phyloP scores from a whole-genome alignment of 2,888 invertebrate species.

The Anagyrus pseudococci region DNA sequence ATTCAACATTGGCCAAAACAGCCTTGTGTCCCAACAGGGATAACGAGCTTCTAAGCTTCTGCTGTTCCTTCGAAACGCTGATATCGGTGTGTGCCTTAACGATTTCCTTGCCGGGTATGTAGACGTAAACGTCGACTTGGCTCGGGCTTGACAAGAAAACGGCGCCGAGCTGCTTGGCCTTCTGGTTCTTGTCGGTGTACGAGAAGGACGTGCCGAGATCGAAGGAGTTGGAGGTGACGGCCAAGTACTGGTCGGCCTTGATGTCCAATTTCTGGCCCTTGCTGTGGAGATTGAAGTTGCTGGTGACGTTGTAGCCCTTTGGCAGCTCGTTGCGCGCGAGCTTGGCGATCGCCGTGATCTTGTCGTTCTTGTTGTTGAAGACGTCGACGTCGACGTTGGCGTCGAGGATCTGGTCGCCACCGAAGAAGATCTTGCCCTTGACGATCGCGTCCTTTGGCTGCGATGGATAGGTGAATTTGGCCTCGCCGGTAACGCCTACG shows the following conservation, averaged over 20 bases:
- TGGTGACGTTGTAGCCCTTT: slow-evolving; percentile 61
- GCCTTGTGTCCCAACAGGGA: slow-evolving; percentile 66
- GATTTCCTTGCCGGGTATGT: slow-evolving; percentile 64
- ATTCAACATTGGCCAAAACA: slow-evolving; percentile 62
- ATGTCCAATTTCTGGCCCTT: slow-evolving; percentile 60
- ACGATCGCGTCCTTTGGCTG: slow-evolving; percentile 67
- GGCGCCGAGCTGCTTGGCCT: slow-evolving; percentile 50
- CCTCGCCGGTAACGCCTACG: slow-evolving; percentile 65
- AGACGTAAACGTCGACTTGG: slow-evolving; percentile 48
- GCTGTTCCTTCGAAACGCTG: slow-evolving; percentile 63
- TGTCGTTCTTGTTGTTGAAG: slow-evolving; percentile 68
- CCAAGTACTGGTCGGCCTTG: slow-evolving; percentile 54
- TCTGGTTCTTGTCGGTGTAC: slow-evolving; percentile 59
- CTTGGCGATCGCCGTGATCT: slow-evolving; percentile 62
- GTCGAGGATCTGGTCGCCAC: slow-evolving; percentile 57
- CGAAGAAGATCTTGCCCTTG: slow-evolving; percentile 61
- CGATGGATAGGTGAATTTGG: slow-evolving; percentile 73
- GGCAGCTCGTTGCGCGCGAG: slow-evolving; percentile 43
- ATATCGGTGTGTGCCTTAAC: slow-evolving; percentile 65
- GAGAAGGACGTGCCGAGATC: slow-evolving; percentile 51
- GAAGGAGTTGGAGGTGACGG: slow-evolving; percentile 44
- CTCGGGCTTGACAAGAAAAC: slow-evolving; percentile 43
- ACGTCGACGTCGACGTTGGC: slow-evolving; percentile 66
- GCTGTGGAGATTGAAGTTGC: slow-evolving; percentile 61
- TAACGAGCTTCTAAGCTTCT: slow-evolving; percentile 65